Percentiles rank a stretch among this genome's conserved stretches.
These are phyloP conservation scores for Phaetusa simplex DNA, from an alignment of 2,113 vertebrate species.

Conservation along the genomic window DNA sequence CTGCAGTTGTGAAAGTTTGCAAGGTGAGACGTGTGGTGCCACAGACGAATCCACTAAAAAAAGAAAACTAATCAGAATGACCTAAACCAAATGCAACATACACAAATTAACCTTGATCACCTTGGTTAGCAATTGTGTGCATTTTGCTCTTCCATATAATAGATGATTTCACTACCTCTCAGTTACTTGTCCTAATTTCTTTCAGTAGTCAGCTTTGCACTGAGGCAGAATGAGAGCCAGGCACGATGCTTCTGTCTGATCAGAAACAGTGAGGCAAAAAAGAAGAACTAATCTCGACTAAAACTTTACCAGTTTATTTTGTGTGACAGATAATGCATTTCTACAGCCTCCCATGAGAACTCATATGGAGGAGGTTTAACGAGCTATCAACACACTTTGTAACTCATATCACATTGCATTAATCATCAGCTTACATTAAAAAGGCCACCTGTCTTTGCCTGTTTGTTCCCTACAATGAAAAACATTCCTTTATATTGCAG, in stretches of 20 bases:
- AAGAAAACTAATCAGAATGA: neutral
- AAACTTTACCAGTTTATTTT: constrained; percentile 38
- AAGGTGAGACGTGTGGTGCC: fast-evolving
- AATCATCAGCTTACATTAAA: constrained; percentile 46
- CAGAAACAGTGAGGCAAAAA: neutral
- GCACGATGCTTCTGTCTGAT: neutral
- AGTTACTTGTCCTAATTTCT: neutral
- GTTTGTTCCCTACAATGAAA: constrained; percentile 24
- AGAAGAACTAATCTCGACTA: neutral
- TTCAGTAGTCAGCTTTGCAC: neutral
- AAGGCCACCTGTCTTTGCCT: constrained; percentile 35
- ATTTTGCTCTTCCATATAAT: neutral
- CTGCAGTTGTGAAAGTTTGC: neutral
- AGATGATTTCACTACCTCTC: neutral
- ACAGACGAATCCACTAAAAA: neutral
- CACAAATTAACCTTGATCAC: neutral
- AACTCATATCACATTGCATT: constrained; percentile 12
- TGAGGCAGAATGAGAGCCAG: neutral
- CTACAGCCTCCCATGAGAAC: neutral
- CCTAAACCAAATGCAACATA: neutral
- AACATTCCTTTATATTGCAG: neutral
- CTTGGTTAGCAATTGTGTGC: neutral
- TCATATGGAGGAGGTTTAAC: neutral
- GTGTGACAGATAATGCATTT: neutral
- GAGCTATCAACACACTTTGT: neutral